These are phyloP conservation scores for Trigoniulus corallinus DNA, from an alignment of 1,140 invertebrate genomes.

Conservation along the genomic window DNA sequence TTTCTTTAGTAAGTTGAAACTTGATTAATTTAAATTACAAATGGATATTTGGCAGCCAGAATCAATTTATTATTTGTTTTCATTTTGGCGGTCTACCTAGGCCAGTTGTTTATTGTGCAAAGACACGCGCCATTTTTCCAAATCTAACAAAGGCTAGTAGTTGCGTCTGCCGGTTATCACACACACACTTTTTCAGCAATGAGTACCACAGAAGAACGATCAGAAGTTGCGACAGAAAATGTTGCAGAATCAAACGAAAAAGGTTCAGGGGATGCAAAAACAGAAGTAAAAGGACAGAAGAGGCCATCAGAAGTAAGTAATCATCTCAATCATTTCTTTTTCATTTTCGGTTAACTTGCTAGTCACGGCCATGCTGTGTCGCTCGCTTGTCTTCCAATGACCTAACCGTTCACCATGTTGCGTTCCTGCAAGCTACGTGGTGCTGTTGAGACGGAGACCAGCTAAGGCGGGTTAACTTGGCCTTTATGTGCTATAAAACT, in stretches of 20 bases:
- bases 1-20: too few relatives aligned
- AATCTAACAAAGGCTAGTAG: slow-evolving; percentile 8
- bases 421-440: too few relatives aligned
- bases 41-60: too few relatives aligned
- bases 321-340: slow-evolving; percentile 6
- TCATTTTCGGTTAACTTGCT: slow-evolving; percentile 11
- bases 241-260: slow-evolving; percentile 41
- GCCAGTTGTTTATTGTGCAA: slow-evolving; percentile 10
- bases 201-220: slow-evolving; percentile 68
- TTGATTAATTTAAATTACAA: too few relatives aligned
- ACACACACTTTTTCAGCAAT: slow-evolving; percentile 38
- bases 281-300: slow-evolving; percentile 67
- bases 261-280: slow-evolving; percentile 46
- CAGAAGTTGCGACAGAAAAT: slow-evolving; percentile 63
- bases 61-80: too few relatives aligned
- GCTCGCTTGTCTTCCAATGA: too few relatives aligned
- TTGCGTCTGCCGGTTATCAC: background rate
- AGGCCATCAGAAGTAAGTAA: slow-evolving; percentile 65
- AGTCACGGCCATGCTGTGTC: too few relatives aligned
- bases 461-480: too few relatives aligned
- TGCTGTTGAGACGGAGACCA: too few relatives aligned
- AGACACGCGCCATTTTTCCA: slow-evolving; percentile 11
- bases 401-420: too few relatives aligned
- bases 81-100: too few relatives aligned
- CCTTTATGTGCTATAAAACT: too few relatives aligned